Evolutionary conservation across 2,797 vertebrate genomes (phyloP).

Genomic region (Benthosema pterotum): DNA sequence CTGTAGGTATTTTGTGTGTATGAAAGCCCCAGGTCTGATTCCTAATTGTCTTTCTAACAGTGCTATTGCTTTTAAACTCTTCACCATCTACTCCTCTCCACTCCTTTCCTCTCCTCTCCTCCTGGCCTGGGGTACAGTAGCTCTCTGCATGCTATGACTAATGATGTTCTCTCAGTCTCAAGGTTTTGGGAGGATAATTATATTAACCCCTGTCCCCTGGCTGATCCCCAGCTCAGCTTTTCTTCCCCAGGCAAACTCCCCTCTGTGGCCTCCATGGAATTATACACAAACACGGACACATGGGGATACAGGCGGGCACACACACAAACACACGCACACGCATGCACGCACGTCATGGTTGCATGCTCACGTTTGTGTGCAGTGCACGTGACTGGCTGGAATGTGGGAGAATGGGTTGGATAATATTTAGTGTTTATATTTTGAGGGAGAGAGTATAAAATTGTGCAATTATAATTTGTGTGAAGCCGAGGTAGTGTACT

Average conservation of each 20-base stretch:
- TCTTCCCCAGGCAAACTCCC: conserved; percentile 60
- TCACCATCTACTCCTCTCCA: neutral
- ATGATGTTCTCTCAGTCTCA: conserved; percentile 76
- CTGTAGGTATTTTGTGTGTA: conserved; percentile 12
- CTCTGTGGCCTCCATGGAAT: conserved; percentile 47
- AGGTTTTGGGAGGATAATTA: conserved; percentile 81
- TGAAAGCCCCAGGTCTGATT: conserved; percentile 47
- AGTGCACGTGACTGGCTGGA: conserved; percentile 9
- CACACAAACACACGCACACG: conserved; percentile 4
- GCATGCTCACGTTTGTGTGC: conserved; percentile 25
- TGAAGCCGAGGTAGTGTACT: conserved; percentile 16
- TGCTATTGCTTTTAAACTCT: conserved; percentile 55
- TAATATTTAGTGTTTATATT: neutral
- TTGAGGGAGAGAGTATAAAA: neutral
- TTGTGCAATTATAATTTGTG: conserved; percentile 17
- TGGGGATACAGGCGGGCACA: conserved; percentile 15
- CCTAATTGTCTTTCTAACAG: conserved; percentile 72
- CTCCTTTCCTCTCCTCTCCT: conserved; percentile 15
- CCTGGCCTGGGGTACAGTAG: conserved; percentile 53
- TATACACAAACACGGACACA: conserved; percentile 44
- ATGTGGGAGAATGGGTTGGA: conserved; percentile 14
- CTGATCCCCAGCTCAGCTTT: conserved; percentile 72
- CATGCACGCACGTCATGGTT: neutral
- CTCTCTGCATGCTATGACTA: conserved; percentile 70
- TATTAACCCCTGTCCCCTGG: conserved; percentile 79